A percentile compares a stretch with the other conserved stretches of the same genome.
phyloP scores from a whole-genome alignment of 2,888 invertebrate genomes.

The Gnatocerus cornutus region DNA sequence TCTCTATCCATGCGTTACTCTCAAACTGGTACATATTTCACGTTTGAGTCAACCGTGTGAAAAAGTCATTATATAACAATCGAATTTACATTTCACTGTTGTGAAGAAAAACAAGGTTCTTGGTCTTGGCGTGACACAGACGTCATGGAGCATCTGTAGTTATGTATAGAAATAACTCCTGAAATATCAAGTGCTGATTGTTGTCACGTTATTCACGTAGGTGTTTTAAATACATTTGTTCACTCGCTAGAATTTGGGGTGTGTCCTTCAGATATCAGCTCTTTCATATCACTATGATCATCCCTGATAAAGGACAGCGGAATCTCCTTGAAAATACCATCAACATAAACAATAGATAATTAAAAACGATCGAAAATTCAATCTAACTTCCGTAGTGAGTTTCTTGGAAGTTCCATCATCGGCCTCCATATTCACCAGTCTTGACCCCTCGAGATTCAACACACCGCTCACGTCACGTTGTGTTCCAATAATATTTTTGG shows the following conservation, averaged over 20 bases:
- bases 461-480: slow-evolving; percentile 10
- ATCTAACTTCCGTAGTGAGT: background rate
- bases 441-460: slow-evolving; percentile 17
- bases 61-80: background rate
- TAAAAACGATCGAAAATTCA: background rate
- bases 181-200: slow-evolving; percentile 36
- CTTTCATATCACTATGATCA: too few relatives aligned
- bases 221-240: slow-evolving; percentile 4
- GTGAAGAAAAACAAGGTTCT: slow-evolving; percentile 8
- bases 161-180: slow-evolving; percentile 37
- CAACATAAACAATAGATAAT: background rate
- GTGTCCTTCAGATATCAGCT: too few relatives aligned
- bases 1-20: background rate
- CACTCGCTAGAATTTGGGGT: too few relatives aligned
- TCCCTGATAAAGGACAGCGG: background rate
- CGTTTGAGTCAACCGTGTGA: background rate
- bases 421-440: slow-evolving; percentile 27
- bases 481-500: slow-evolving; percentile 13
- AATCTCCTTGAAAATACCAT: background rate
- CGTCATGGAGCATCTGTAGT: slow-evolving; percentile 26
- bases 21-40: background rate
- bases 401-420: background rate
- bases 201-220: slow-evolving; percentile 5
- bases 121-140: slow-evolving; percentile 15
- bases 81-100: slow-evolving; percentile 3